Conservation (phyloP, 64 coral and sea anemone genomes). For the Stichodactyla helianthus region DNA sequence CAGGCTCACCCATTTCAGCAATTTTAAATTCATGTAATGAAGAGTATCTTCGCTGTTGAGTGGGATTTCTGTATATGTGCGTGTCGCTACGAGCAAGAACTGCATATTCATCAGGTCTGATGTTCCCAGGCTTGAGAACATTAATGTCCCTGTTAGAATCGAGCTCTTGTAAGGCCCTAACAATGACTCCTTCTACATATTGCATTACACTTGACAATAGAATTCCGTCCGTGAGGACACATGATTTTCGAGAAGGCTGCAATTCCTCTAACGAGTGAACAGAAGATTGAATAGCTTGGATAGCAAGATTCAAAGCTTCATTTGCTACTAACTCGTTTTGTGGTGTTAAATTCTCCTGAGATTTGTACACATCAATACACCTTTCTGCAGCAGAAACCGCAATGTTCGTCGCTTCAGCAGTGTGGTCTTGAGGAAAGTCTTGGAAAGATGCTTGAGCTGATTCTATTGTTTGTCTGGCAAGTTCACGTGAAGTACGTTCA, state of each 20-base stretch:
- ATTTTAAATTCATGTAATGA: neutral
- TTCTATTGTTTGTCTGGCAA: neutral
- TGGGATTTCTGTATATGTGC: neutral
- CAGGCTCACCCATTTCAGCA: neutral
- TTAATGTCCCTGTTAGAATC: neutral
- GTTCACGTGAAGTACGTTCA: neutral
- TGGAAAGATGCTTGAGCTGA: neutral
- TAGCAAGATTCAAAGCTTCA: constrained; percentile 3
- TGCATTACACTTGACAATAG: constrained; percentile 1
- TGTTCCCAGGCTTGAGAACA: constrained; percentile 5
- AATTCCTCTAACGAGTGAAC: neutral
- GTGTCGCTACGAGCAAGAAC: constrained; percentile 13
- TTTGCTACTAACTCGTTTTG: neutral
- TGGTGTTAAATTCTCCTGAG: neutral
- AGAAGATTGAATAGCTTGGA: neutral
- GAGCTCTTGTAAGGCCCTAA: constrained; percentile 39
- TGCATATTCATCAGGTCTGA: constrained; percentile 7
- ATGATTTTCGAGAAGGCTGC: neutral
- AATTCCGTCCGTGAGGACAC: neutral
- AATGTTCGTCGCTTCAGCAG: neutral
- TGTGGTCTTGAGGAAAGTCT: neutral
- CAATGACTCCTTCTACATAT: constrained; percentile 51
- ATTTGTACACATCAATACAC: neutral
- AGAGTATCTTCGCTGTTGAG: neutral
- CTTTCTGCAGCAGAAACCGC: constrained; percentile 9